Conservation (phyloP, 1,140 invertebrate genomes). For the Drosophila nigrodunni region DNA sequence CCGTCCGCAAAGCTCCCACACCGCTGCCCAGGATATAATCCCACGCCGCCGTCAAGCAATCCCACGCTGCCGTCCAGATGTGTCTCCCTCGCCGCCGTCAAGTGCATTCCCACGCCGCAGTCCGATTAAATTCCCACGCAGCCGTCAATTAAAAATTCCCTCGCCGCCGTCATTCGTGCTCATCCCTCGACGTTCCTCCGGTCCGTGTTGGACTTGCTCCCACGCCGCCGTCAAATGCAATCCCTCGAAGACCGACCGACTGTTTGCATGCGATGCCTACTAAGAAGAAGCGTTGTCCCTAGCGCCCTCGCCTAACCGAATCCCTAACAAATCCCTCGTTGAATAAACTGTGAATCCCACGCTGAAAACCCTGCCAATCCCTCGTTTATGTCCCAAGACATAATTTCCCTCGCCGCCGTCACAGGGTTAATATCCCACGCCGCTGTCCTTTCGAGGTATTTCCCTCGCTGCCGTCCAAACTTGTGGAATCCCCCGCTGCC, state of each 20-base stretch:
- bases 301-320: constrained; percentile 62
- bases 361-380: constrained; percentile 43
- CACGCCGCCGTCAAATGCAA: constrained; percentile 43
- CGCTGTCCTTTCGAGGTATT: constrained; percentile 50
- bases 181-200: constrained; percentile 19
- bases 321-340: constrained; percentile 57
- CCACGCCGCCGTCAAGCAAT: constrained; percentile 16
- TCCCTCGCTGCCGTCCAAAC: constrained; percentile 45
- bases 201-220: constrained; percentile 1
- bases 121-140: constrained; percentile 21
- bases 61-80: constrained; percentile 46
- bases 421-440: constrained; percentile 41
- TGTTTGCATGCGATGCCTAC: constrained; percentile 15
- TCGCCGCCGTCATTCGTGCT: constrained; percentile 33
- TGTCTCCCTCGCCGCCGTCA: constrained; percentile 40
- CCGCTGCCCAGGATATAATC: constrained; percentile 13
- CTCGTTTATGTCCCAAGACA: constrained; percentile 51
- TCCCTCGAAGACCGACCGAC: constrained; percentile 36
- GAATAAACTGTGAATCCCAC: constrained; percentile 44
- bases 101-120: constrained; percentile 28
- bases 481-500: constrained; percentile 50
- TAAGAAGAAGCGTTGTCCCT: constrained; percentile 42
- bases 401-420: constrained; percentile 50
- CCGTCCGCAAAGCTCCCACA: constrained; percentile 40
- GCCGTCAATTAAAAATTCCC: constrained; percentile 36